Conservation (phyloP, 64 coral and sea anemone species). For the Pocillopora verrucosa region DNA sequence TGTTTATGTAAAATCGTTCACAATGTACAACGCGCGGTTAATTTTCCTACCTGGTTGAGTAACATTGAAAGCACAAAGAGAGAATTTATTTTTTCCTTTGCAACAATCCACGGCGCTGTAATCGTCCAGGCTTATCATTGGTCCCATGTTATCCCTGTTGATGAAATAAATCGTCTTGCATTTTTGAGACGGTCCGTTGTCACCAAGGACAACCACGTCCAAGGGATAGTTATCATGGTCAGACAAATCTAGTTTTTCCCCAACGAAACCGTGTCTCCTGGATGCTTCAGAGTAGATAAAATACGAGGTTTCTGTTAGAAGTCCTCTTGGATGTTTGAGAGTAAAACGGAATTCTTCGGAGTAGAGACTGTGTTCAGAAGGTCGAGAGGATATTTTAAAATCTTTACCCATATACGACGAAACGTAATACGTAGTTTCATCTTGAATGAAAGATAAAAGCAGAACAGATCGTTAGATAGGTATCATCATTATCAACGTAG, state of each 20-base stretch:
- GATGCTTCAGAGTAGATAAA: neutral
- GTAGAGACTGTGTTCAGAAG: neutral
- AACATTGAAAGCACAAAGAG: neutral
- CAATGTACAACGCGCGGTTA: neutral
- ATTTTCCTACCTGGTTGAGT: neutral
- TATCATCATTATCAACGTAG: neutral
- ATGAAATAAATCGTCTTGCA: neutral
- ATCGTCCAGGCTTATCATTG: neutral
- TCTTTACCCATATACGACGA: neutral
- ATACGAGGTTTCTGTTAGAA: neutral
- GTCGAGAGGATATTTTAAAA: neutral
- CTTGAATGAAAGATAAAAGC: neutral
- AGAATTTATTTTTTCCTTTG: neutral
- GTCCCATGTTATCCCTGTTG: neutral
- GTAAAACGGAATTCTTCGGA: conserved; percentile 2
- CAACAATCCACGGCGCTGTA: neutral
- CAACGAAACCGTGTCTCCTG: neutral
- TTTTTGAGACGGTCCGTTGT: neutral
- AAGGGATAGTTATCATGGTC: neutral
- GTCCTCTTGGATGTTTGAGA: neutral
- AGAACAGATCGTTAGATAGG: neutral
- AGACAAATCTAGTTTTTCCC: neutral
- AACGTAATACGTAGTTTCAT: neutral
- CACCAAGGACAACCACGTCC: neutral
- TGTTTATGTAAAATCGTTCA: too few relatives aligned